Base-by-base conservation (phyloP, 2,113 vertebrate species). In the Amblyornis subalaris region DNA sequence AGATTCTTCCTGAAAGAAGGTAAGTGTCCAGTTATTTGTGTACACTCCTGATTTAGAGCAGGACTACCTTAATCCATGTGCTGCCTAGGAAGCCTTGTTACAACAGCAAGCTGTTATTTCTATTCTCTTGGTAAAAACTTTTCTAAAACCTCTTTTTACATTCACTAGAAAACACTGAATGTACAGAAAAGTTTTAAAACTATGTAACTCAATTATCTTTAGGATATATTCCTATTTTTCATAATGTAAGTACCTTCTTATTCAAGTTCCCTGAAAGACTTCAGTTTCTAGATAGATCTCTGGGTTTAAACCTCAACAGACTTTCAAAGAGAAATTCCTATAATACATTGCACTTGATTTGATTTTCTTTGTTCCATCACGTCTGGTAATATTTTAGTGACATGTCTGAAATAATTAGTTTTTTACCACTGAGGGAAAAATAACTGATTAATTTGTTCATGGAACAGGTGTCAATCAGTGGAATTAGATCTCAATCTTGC, bases 1-100 rank as follows among this genome's bases (percentile, higher is more conserved):
- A 98, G 55, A 98, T 98, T 93, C 98, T 98, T 97, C 98, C 98
- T 3, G 98, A 99, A 94, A 97, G 97, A 96, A 98, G 99, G 99
- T 99, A 97, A 97, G 96, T 93, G 60, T 92, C 93, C 40, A 16
- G 38, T 88, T 86, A 76, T 69, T 88, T 75, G 33, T 77, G 45
- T 72, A 69, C 14, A 18, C 57, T 73, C 40, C 48, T 62, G 53
- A 51, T 69, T 69, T 85, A 47, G n/a, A 92, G 67, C 62, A 62
- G 78, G 57, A 33, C 89, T 83, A 22, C 54, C 28, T 93, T 91
- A 93, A 92, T 93, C 82, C 40, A 18, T 7, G 3, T 50, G 17
- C 76, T 94, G 42, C 57, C 51, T 57, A 4, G 42, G 50, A 86
- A 48, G 29, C 47, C 35, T 81, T 60, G 51, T 83, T 71, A 75